Evolutionary conservation across 2,113 vertebrate genomes (phyloP), one percentile per base, ranked within the genome.

Genomic region (Hystrix cristata): DNA sequence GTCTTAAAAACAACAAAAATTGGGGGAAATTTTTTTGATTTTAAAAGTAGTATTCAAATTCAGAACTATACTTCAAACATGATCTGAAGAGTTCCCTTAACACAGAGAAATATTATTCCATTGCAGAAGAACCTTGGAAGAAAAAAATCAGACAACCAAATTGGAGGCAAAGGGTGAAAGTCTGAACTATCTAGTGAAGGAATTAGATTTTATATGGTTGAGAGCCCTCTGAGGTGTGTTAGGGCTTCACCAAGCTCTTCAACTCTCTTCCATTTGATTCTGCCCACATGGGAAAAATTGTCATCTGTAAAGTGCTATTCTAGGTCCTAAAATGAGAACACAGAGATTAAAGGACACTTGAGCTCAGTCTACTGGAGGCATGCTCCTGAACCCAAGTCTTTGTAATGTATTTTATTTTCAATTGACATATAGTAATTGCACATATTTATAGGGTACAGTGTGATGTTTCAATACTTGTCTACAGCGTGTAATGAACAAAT

Each of bases 31-130:
- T 79, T 2, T 55, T 65, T 86, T 4, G 18, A 19, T 84, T 90
- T 84, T 85, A 81, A 83, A 92, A 18, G 16, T 79, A 87, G 48
- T 81, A 82, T 48, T 92, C n/a, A 87, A 94, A 79, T 67, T 62
- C 25, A 67, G 46, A 15, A n/a, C 29, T 76, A 25, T 62, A 79
- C 76, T 86, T 95, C 16, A 89, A 62, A 13, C 46, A 72, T 76
- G 31, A 91, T 23, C 34, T 72, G 48, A 85, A 90, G 62, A 87
- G 51, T 90, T 2, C 34, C 29, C 21, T 88, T 92, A 91, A 4
- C 38, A 91, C 31, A 38, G 6, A 64, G 15, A 95, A 87, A 64
- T 81, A 80, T 74, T 84, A 59, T 11, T 72, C 13, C 74, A 53
- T 74, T 62, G 15, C 82, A 38, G 15, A 86, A 51, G 3, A 90